Conservation (phyloP, 2,797 vertebrate species). For the Galago senegalensis region DNA sequence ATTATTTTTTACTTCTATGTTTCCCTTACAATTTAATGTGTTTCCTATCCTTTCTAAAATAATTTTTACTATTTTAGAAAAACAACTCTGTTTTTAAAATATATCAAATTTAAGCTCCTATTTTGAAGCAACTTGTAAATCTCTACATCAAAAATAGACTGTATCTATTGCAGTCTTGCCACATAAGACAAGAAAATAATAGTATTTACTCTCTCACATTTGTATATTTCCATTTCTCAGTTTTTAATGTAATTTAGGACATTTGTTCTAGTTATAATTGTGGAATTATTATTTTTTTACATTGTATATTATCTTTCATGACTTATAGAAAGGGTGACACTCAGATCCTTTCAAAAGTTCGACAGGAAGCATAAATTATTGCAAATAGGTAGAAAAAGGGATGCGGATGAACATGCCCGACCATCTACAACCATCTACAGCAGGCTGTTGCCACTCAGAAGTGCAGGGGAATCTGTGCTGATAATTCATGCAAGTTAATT, state of each 20-base stretch:
- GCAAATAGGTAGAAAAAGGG: not conserved
- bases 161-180: not conserved
- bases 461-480: not conserved
- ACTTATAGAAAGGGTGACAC: not conserved
- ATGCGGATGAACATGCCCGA: not conserved
- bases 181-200: not conserved
- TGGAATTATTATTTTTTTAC: slow-evolving; percentile 7
- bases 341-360: not conserved
- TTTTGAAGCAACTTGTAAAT: not conserved
- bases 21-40: not conserved
- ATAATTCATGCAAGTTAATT: not conserved
- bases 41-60: not conserved
- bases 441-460: not conserved
- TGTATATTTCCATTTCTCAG: not conserved
- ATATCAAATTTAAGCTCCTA: not conserved
- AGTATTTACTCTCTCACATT: not conserved
- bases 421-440: not conserved
- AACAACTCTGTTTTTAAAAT: not conserved
- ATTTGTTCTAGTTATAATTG: not conserved
- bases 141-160: not conserved
- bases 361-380: not conserved
- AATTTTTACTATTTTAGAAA: not conserved
- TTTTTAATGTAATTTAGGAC: slow-evolving; percentile 5
- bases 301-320: not conserved
- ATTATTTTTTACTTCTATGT: not conserved